These are phyloP conservation scores for Sturmia bella DNA, from an alignment of 2,888 invertebrate species.

Conservation along the genomic window DNA sequence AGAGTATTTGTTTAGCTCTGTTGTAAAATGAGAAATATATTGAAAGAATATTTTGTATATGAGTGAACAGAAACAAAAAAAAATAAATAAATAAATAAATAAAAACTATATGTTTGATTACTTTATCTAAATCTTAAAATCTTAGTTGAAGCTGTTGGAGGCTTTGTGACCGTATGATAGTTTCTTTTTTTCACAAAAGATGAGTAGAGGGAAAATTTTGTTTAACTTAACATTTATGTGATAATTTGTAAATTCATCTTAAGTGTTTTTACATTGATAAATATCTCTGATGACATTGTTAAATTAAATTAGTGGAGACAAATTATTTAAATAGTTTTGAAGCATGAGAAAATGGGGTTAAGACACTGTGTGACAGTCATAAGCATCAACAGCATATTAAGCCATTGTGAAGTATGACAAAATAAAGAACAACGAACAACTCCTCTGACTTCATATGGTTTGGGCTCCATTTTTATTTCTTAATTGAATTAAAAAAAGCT, in stretches of 20 bases:
- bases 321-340: conserved; percentile 25
- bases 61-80: neutral
- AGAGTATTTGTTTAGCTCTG: conserved; percentile 20
- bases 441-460: too few species aligned
- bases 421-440: too few species aligned
- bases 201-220: conserved; percentile 12
- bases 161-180: conserved; percentile 32
- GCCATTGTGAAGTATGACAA: too few species aligned
- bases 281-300: conserved; percentile 58
- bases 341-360: neutral
- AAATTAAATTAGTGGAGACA: conserved; percentile 53
- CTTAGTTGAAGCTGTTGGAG: neutral
- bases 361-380: conserved; percentile 1
- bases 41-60: conserved; percentile 16
- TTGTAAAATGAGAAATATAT: conserved; percentile 50
- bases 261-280: conserved; percentile 58
- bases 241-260: neutral
- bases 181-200: conserved; percentile 16
- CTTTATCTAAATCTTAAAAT: conserved; percentile 10
- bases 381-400: too few species aligned
- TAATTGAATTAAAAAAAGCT: too few species aligned
- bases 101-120: too few species aligned
- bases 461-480: too few species aligned
- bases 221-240: conserved; percentile 38
- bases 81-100: conserved; percentile 2